These are phyloP conservation scores for Suillia variegata DNA, from an alignment of 2,888 invertebrate genomes.

Conservation along the genomic window DNA sequence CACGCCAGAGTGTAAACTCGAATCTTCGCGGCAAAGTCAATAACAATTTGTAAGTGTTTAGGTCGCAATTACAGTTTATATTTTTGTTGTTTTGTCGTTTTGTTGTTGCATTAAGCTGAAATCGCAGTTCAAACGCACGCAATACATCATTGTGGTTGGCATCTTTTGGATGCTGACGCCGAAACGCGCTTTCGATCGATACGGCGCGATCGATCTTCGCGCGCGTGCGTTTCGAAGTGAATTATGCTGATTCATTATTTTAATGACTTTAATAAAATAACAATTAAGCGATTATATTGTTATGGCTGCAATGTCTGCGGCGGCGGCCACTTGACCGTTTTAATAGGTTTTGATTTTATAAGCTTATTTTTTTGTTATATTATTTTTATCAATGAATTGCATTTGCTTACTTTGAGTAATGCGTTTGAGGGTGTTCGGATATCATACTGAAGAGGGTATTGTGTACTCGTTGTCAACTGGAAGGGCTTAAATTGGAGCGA, in stretches of 20 bases:
- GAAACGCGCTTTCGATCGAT: background rate
- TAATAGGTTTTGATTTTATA: background rate
- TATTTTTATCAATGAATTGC: no score
- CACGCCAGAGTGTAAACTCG: background rate
- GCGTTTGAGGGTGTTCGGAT: no score
- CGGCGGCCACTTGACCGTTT: constrained; percentile 1
- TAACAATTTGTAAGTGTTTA: no score
- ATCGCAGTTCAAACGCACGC: no score
- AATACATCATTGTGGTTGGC: background rate
- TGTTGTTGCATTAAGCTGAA: no score
- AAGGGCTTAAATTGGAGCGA: constrained; percentile 28
- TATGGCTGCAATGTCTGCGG: background rate
- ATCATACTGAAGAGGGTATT: no score
- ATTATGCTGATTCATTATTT: constrained; percentile 10
- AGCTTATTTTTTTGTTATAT: no score
- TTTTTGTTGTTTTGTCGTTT: no score
- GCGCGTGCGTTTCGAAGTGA: background rate
- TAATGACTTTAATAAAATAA: constrained; percentile 18
- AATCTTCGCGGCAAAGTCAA: no score
- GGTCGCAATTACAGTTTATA: no score
- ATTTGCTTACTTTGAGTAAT: no score
- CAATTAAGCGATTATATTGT: constrained; percentile 15
- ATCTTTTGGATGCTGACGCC: background rate
- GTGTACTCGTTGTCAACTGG: constrained; percentile 25
- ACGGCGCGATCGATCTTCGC: background rate